Conservation (phyloP, 2,797 vertebrate species). For the Mus spretus region DNA sequence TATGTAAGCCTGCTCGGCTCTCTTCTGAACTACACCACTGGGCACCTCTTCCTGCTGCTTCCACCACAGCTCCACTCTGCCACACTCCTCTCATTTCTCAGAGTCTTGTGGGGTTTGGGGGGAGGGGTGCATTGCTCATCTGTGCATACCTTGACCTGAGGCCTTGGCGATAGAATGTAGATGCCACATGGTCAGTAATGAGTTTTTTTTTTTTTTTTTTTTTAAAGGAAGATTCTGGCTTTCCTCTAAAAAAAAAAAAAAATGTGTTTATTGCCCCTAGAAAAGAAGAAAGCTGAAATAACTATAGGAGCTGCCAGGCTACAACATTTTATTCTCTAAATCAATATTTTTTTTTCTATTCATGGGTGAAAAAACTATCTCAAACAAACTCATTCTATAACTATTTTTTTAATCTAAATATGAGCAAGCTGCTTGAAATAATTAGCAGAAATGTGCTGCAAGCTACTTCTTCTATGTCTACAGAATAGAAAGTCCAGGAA, state of each 20-base stretch:
- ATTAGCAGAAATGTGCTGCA: neutral
- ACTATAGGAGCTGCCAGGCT: neutral
- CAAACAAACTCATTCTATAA: neutral
- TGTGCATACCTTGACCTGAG: neutral
- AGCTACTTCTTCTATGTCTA: neutral
- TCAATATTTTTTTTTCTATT: conserved; percentile 9
- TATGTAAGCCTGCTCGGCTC: neutral
- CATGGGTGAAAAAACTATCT: neutral
- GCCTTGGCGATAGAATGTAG: neutral
- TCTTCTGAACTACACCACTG: neutral
- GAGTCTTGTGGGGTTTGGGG: neutral
- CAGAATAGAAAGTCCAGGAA: neutral
- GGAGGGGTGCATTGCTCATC: neutral
- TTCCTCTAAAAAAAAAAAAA: neutral
- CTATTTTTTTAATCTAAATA: conserved; percentile 4
- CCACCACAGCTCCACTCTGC: neutral
- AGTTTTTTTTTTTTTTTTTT: neutral
- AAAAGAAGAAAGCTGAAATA: conserved; percentile 13
- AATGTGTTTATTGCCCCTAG: neutral
- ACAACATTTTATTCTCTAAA: neutral
- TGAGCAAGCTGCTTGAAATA: conserved; percentile 31
- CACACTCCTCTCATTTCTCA: neutral
- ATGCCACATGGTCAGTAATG: neutral
- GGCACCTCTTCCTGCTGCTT: neutral
- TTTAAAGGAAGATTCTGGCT: neutral